phyloP scores from a whole-genome alignment of 2,888 invertebrate genomes.

The Dasypogon diadema region DNA sequence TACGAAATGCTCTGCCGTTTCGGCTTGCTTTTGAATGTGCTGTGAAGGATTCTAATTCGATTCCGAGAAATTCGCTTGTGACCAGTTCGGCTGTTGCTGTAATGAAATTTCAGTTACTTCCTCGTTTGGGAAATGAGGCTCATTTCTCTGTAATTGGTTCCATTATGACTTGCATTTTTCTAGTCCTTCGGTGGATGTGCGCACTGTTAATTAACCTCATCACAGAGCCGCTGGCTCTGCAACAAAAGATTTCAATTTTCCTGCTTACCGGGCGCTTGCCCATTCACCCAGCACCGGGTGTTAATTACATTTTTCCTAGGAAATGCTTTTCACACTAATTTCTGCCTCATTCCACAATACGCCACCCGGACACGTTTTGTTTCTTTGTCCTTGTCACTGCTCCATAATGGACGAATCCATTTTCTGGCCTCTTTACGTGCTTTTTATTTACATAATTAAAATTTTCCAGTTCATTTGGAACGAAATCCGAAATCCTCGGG shows the following conservation, averaged over 20 bases:
- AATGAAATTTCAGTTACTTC: background rate
- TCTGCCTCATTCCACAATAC: background rate
- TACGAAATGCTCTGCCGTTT: background rate
- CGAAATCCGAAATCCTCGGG: background rate
- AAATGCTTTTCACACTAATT: conserved; percentile 30
- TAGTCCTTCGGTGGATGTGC: background rate
- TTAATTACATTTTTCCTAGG: conserved; percentile 40
- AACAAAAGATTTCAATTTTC: conserved; percentile 44
- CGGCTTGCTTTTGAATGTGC: background rate
- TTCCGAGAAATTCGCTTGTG: background rate
- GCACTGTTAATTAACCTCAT: conserved; percentile 38
- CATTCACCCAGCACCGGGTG: background rate
- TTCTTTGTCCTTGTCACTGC: background rate
- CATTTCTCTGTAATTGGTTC: conserved; percentile 18
- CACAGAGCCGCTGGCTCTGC: conserved; percentile 8
- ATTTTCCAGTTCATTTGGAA: conserved; percentile 38
- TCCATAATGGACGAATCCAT: background rate
- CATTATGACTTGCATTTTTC: conserved; percentile 28
- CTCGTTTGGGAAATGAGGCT: background rate
- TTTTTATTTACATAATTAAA: conserved; percentile 42
- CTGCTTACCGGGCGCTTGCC: background rate
- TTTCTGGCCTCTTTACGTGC: conserved; percentile 21
- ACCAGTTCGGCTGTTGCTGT: background rate
- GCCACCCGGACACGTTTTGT: background rate
- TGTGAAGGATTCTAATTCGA: background rate